These are phyloP conservation scores for Arenaria interpres DNA, from an alignment of 2,113 vertebrate species.

Conservation along the genomic window DNA sequence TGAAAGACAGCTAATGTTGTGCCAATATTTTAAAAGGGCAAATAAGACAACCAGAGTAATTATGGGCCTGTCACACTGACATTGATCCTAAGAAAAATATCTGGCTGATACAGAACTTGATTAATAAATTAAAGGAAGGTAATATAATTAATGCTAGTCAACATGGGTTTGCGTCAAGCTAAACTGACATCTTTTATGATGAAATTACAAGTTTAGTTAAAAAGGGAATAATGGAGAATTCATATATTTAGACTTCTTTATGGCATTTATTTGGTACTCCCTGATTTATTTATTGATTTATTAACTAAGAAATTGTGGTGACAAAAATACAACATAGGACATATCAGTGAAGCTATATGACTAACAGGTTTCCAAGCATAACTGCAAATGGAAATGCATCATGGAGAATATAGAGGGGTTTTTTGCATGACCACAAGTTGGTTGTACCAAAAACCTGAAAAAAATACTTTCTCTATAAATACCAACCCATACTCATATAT, in stretches of 20 bases:
- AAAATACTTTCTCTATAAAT: neutral
- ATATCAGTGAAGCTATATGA: neutral
- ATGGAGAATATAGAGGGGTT: neutral
- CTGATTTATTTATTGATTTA: neutral
- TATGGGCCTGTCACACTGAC: neutral
- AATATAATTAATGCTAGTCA: neutral
- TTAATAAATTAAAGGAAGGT: constrained; percentile 11
- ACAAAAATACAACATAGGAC: neutral
- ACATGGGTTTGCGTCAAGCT: neutral
- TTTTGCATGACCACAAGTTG: neutral
- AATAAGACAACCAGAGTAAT: neutral
- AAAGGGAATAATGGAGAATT: neutral
- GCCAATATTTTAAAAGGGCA: neutral
- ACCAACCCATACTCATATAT: neutral
- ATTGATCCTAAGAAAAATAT: constrained; percentile 12
- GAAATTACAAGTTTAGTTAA: neutral
- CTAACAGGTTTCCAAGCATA: neutral
- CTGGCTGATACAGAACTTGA: neutral
- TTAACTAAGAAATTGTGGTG: neutral
- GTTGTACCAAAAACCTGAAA: neutral
- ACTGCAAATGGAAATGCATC: neutral
- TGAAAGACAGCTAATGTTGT: neutral
- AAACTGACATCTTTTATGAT: neutral
- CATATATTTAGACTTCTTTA: neutral
- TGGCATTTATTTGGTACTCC: rapidly evolving